A percentile compares a stretch with the other conserved stretches of the same genome.
These are phyloP conservation scores for Drosophila tropicalis DNA, from an alignment of 1,140 invertebrate species.

Conservation along the genomic window DNA sequence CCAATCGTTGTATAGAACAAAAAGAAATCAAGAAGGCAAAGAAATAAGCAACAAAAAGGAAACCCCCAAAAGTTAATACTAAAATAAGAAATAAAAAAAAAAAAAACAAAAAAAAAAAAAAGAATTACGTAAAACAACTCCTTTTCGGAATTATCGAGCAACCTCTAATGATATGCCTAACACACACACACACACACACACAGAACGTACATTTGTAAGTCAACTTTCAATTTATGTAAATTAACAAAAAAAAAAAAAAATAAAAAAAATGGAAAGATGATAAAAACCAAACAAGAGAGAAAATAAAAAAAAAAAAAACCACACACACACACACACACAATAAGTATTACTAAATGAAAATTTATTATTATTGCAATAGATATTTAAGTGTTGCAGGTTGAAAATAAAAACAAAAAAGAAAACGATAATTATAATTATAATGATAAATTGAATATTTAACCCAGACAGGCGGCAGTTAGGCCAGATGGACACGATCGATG, in stretches of 20 bases:
- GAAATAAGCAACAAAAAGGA: not conserved
- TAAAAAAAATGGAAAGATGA: not conserved
- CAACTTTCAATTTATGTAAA: constrained; percentile 10
- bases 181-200: constrained; percentile 5
- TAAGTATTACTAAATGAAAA: constrained; percentile 22
- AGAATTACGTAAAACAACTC: constrained; percentile 31
- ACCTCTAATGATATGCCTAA: constrained; percentile 64
- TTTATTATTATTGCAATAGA: constrained; percentile 20
- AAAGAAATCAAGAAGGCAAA: not conserved
- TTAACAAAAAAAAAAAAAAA: not conserved
- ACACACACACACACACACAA: constrained; percentile 8
- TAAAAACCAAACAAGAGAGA: no score
- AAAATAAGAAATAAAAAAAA: not conserved
- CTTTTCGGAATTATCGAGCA: constrained; percentile 43
- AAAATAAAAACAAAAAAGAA: not conserved
- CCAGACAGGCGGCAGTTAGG: not conserved
- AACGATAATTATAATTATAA: not conserved
- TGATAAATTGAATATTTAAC: not conserved
- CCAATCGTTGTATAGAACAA: constrained; percentile 24
- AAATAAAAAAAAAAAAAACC: not conserved
- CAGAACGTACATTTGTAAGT: not conserved
- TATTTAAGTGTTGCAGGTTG: constrained; percentile 12
- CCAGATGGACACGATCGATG: not conserved
- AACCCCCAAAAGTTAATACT: not conserved
- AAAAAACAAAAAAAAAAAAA: not conserved